phyloP scores from a whole-genome alignment of 2,113 vertebrate species.

The Recurvirostra avosetta region DNA sequence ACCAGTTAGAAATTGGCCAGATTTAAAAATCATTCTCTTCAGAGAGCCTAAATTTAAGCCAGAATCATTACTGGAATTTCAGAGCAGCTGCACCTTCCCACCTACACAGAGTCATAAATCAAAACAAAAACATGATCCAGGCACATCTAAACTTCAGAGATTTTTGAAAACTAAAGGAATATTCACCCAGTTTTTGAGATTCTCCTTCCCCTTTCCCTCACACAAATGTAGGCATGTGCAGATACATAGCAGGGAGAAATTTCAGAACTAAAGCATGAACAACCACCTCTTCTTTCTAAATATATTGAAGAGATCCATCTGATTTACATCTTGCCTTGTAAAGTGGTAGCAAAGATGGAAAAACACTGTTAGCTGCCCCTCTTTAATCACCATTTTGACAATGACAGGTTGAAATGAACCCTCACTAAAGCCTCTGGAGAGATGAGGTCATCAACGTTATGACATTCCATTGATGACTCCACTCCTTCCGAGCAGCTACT shows the following conservation, averaged over 20 bases:
- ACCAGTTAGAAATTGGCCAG: background rate
- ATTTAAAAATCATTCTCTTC: background rate
- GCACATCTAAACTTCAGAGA: background rate
- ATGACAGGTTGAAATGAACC: background rate
- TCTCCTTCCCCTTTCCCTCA: background rate
- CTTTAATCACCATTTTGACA: background rate
- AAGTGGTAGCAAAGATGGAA: background rate
- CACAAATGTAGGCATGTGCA: background rate
- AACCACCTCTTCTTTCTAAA: background rate
- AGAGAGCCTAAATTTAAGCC: background rate
- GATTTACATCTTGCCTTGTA: background rate
- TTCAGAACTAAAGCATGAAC: background rate
- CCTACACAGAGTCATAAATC: background rate
- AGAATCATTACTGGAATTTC: background rate
- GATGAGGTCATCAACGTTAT: background rate
- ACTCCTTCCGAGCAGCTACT: fast-evolving
- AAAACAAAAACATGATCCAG: background rate
- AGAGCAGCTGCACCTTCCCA: background rate
- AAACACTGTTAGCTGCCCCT: background rate
- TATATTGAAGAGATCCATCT: background rate
- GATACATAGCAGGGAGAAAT: background rate
- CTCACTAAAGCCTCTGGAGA: background rate
- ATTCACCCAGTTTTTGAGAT: background rate
- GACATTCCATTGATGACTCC: background rate
- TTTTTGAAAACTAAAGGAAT: background rate